phyloP scores from a whole-genome alignment of 1,140 invertebrate species.

The Hestina assimilis region DNA sequence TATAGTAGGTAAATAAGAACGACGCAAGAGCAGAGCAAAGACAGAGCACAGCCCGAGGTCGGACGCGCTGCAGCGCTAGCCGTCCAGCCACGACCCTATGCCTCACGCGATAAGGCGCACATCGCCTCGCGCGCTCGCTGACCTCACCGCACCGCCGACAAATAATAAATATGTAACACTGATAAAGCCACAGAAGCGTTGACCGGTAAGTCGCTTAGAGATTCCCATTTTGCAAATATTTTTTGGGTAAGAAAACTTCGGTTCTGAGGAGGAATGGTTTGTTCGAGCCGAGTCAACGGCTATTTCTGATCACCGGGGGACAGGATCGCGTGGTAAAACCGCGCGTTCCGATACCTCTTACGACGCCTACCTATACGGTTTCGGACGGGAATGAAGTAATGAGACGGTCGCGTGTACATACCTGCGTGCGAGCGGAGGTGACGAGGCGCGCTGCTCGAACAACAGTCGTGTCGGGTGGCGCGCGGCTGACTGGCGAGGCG shows the following conservation, averaged over 20 bases:
- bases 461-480: conserved; percentile 64
- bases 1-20: conserved; percentile 50
- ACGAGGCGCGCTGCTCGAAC: conserved; percentile 48
- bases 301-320: conserved; percentile 40
- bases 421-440: conserved; percentile 60
- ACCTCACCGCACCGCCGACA: conserved; percentile 71
- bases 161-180: conserved; percentile 78
- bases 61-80: conserved; percentile 38
- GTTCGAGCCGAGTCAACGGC: conserved; percentile 31
- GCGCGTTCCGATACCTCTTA: conserved; percentile 15
- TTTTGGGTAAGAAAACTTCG: conserved; percentile 10
- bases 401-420: conserved; percentile 55
- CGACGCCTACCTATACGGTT: conserved; percentile 6
- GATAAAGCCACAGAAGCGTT: conserved; percentile 73
- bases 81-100: conserved; percentile 54
- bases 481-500: conserved; percentile 67
- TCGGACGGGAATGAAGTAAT: conserved; percentile 24
- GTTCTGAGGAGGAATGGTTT: conserved; percentile 23
- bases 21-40: conserved; percentile 70
- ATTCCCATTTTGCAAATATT: conserved; percentile 59
- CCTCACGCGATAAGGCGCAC: conserved; percentile 66
- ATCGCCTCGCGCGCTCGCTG: conserved; percentile 61
- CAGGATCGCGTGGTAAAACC: conserved; percentile 19
- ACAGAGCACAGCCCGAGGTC: conserved; percentile 60
- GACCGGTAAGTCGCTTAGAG: conserved; percentile 53